Conservation (phyloP, 2,113 vertebrate species). For the Oreochromis aureus region DNA sequence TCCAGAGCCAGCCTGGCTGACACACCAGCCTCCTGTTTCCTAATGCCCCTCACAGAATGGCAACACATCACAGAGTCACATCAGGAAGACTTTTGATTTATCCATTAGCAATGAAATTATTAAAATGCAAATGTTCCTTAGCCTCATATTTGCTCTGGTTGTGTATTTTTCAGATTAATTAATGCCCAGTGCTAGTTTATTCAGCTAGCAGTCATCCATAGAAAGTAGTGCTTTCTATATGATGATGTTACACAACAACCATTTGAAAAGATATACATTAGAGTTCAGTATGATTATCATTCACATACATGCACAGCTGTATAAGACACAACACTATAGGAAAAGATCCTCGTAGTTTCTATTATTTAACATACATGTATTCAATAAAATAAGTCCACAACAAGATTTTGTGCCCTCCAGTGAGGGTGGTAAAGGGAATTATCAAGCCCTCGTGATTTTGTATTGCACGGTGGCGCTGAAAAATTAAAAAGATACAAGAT, state of each 20-base stretch:
- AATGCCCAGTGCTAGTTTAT: neutral
- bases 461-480: slow-evolving; percentile 5
- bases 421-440: slow-evolving; percentile 23
- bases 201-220: neutral
- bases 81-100: slow-evolving; percentile 49
- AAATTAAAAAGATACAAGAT: slow-evolving; percentile 49
- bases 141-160: slow-evolving; percentile 6
- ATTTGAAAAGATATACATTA: slow-evolving; percentile 3
- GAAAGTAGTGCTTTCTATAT: neutral
- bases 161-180: slow-evolving; percentile 34
- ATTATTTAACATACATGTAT: slow-evolving; percentile 29
- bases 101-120: slow-evolving; percentile 44
- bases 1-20: slow-evolving; percentile 19
- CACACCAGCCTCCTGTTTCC: slow-evolving; percentile 10
- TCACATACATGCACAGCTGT: neutral
- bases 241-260: neutral
- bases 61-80: slow-evolving; percentile 54
- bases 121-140: slow-evolving; percentile 51
- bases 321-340: neutral
- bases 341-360: neutral
- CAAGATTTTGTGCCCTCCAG: neutral
- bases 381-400: slow-evolving; percentile 4
- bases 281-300: neutral
- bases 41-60: slow-evolving; percentile 36
- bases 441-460: slow-evolving; percentile 27